These are phyloP conservation scores for Archegozetes longisetosus DNA, from an alignment of 1,140 invertebrate genomes.

Conservation along the genomic window DNA sequence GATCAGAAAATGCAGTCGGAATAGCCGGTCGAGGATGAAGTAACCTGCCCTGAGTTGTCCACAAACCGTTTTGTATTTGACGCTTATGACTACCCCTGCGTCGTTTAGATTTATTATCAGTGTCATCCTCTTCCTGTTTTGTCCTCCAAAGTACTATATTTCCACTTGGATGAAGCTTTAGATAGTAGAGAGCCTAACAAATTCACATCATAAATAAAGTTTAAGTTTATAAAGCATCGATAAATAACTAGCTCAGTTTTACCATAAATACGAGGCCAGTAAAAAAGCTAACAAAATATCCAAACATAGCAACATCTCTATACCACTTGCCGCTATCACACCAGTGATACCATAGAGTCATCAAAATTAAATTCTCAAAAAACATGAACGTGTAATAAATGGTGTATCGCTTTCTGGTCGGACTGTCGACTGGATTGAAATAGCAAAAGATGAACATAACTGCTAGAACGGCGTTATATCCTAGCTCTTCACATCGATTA, in stretches of 20 bases:
- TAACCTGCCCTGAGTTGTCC: conserved; percentile 14
- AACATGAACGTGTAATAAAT: conserved; percentile 21
- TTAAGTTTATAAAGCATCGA: not conserved
- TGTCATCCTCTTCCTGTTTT: not conserved
- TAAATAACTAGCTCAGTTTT: not conserved
- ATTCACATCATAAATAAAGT: conserved; percentile 2
- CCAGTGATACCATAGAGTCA: conserved; percentile 20
- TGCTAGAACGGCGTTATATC: conserved; percentile 15
- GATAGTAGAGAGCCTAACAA: conserved; percentile 20
- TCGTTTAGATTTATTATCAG: not conserved
- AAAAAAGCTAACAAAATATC: conserved; percentile 19
- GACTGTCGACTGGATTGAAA: conserved; percentile 23
- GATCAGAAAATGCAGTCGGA: not conserved
- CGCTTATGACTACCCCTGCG: not conserved
- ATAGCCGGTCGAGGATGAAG: conserved; percentile 14
- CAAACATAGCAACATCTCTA: conserved; percentile 17
- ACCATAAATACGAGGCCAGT: conserved; percentile 22
- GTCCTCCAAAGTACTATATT: conserved; percentile 13
- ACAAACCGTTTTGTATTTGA: not conserved
- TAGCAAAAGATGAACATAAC: conserved; percentile 24
- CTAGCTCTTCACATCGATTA: conserved; percentile 17
- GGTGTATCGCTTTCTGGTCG: conserved; percentile 20
- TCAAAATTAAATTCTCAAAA: conserved; percentile 21
- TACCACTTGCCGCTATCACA: conserved; percentile 10
- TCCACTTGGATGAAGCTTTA: conserved; percentile 21